Conservation (phyloP, 2,797 vertebrate species). For the Lepus townsendii region DNA sequence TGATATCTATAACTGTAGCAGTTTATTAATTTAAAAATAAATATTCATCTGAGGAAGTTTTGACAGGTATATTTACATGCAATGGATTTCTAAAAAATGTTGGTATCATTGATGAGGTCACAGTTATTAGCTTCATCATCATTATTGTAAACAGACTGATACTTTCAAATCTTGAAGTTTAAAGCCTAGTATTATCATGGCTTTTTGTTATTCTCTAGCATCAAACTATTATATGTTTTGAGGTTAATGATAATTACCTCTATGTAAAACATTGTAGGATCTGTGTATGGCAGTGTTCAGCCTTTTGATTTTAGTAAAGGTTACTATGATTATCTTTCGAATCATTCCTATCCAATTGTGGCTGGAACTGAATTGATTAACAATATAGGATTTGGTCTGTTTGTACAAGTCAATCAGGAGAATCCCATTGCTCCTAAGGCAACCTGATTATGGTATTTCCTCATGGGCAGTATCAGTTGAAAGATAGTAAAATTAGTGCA, state of each 20-base stretch:
- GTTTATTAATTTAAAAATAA: constrained; percentile 18
- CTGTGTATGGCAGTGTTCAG: not conserved
- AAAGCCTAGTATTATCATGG: not conserved
- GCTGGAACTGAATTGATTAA: not conserved
- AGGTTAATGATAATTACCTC: constrained; percentile 40
- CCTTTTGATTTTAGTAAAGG: not conserved
- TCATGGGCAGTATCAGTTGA: not conserved
- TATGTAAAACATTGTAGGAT: not conserved
- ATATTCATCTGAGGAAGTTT: not conserved
- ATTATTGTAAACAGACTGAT: not conserved
- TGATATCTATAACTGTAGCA: not conserved
- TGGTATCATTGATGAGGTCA: not conserved
- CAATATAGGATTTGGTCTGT: not conserved
- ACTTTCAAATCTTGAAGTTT: not conserved
- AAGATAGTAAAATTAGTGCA: not conserved
- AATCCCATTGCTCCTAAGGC: not conserved
- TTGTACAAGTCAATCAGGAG: not conserved
- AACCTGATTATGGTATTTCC: not conserved
- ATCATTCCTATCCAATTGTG: not conserved
- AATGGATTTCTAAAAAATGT: not conserved
- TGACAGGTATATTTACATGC: not conserved
- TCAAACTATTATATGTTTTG: constrained; percentile 27
- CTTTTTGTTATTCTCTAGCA: not conserved
- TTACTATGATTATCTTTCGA: not conserved
- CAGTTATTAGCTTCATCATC: not conserved